phyloP scores from a whole-genome alignment of 1,140 invertebrate genomes.

The Sarcophaga bullata region DNA sequence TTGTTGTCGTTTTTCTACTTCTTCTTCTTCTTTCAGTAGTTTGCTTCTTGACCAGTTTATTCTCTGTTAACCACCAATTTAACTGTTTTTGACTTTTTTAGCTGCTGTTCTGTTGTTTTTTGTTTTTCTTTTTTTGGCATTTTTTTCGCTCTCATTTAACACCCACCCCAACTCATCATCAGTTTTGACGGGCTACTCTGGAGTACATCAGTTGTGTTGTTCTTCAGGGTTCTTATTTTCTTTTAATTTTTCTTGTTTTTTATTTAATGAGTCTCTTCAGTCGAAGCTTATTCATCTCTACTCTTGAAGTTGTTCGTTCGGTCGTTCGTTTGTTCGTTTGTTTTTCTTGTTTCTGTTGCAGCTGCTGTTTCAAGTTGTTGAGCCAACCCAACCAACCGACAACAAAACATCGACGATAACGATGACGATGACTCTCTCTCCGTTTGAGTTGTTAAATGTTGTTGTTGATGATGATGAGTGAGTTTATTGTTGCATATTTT shows the following conservation, averaged over 20 bases:
- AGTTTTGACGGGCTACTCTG: no score
- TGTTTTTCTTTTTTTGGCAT: neutral
- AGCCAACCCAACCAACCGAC: no score
- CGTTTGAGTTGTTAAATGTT: neutral
- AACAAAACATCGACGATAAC: no score
- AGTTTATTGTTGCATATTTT: slow-evolving; percentile 25
- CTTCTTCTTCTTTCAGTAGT: neutral
- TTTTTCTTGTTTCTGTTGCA: neutral
- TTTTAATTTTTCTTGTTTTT: neutral
- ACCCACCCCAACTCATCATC: no score
- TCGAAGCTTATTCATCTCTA: neutral
- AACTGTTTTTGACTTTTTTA: neutral
- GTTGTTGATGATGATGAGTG: neutral
- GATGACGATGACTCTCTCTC: neutral
- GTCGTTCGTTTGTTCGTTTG: no score
- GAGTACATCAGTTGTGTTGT: no score
- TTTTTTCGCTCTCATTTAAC: no score
- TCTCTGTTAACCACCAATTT: slow-evolving; percentile 11
- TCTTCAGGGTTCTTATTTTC: no score
- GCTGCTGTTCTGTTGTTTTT: neutral
- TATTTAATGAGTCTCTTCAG: slow-evolving; percentile 24
- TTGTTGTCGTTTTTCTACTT: neutral
- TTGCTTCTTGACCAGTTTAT: neutral
- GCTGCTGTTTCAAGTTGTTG: no score
- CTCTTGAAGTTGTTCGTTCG: neutral